Percentiles rank a stretch among this genome's conserved stretches.
phyloP scores from a whole-genome alignment of 2,113 vertebrate species.

The Cephalopholis sonnerati region DNA sequence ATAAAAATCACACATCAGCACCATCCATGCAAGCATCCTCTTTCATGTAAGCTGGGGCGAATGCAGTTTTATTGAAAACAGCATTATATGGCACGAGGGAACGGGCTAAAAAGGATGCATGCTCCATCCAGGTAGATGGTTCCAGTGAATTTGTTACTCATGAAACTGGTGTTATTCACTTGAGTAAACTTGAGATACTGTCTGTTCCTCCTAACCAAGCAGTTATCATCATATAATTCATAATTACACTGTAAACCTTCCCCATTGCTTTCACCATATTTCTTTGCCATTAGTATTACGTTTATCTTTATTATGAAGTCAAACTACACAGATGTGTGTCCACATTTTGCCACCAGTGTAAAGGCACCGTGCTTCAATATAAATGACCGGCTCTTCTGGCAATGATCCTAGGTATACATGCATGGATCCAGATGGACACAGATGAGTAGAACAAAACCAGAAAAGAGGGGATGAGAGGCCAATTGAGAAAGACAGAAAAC shows the following conservation, averaged over 20 bases:
- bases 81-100: background rate
- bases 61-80: background rate
- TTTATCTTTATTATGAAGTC: background rate
- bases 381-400: background rate
- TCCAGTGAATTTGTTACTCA: slow-evolving; percentile 25
- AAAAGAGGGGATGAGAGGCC: background rate
- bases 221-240: background rate
- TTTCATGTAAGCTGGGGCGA: slow-evolving; percentile 3
- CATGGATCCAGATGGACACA: background rate
- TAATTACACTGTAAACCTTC: background rate
- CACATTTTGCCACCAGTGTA: background rate
- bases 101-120: background rate
- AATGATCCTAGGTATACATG: background rate
- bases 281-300: background rate
- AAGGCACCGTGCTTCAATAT: background rate
- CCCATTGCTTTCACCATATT: background rate
- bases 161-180: background rate
- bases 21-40: slow-evolving; percentile 28
- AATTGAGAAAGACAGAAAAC: background rate
- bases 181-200: background rate
- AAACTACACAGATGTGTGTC: background rate
- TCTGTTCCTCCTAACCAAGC: background rate
- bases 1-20: slow-evolving; percentile 13
- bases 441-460: background rate
- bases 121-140: background rate